A percentile compares a stretch with the other conserved stretches of the same genome.
phyloP scores from a whole-genome alignment of 2,888 invertebrate genomes.

The Geotrupes spiniger region DNA sequence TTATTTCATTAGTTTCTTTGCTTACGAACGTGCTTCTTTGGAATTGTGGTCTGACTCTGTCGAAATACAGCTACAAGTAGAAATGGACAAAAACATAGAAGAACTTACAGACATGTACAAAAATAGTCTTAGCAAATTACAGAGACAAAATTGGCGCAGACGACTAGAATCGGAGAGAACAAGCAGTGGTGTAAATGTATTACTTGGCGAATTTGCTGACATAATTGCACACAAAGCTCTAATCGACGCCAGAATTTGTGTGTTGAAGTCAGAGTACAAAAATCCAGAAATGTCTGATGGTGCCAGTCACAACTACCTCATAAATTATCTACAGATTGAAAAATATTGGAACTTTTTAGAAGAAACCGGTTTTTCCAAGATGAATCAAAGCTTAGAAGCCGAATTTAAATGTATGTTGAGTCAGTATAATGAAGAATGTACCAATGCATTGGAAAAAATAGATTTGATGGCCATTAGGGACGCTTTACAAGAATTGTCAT shows the following conservation, averaged over 20 bases:
- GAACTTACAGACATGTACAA: constrained; percentile 68
- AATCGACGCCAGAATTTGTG: constrained; percentile 71
- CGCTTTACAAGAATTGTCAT: constrained; percentile 25
- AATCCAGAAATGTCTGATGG: constrained; percentile 24
- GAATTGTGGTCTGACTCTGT: constrained; percentile 76
- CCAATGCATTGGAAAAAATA: constrained; percentile 23
- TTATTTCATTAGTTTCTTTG: constrained; percentile 62
- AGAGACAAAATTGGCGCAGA: constrained; percentile 52
- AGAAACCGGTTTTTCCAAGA: constrained; percentile 49
- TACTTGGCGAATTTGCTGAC: constrained; percentile 66
- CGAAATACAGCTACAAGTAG: constrained; percentile 66
- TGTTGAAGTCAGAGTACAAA: constrained; percentile 48
- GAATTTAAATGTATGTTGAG: constrained; percentile 68
- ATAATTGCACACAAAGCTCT: constrained; percentile 72
- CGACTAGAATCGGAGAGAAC: constrained; percentile 53
- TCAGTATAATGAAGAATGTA: constrained; percentile 58
- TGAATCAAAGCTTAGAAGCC: constrained; percentile 57
- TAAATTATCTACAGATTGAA: constrained; percentile 42
- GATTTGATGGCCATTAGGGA: constrained; percentile 26
- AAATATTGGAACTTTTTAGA: constrained; percentile 50
- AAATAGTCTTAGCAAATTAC: constrained; percentile 59
- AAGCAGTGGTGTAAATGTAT: constrained; percentile 50
- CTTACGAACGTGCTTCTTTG: constrained; percentile 65
- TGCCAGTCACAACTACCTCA: constrained; percentile 21
- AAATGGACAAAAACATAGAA: constrained; percentile 68